Conservation (phyloP, 2,888 invertebrate genomes). For the Perizoma flavofasciatum region DNA sequence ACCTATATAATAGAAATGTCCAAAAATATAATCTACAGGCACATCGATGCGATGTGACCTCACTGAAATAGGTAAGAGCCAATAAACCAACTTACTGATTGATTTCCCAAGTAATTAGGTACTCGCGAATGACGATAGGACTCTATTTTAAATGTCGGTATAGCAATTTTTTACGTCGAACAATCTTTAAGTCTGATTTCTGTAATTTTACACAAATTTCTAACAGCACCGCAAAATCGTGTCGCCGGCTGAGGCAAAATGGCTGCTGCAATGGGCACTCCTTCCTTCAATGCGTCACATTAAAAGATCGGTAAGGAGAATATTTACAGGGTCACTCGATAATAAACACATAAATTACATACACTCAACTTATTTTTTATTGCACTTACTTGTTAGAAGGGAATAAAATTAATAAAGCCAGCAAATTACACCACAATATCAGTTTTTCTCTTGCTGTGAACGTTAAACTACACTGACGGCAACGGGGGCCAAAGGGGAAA, state of each 20-base stretch:
- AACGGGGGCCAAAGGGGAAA: conserved; percentile 82
- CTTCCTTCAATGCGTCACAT: conserved; percentile 86
- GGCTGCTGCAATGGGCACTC: conserved; percentile 85
- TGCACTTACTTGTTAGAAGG: conserved; percentile 84
- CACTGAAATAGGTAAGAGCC: conserved; percentile 53
- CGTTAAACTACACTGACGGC: conserved; percentile 83
- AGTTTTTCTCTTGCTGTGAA: conserved; percentile 83
- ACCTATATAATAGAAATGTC: conserved; percentile 33
- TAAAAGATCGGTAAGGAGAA: conserved; percentile 65
- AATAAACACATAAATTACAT: conserved; percentile 56
- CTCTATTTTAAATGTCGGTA: conserved; percentile 28
- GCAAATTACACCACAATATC: conserved; percentile 82
- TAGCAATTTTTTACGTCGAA: conserved; percentile 32
- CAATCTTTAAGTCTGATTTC: conserved; percentile 34
- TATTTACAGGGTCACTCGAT: conserved; percentile 56
- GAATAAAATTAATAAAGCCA: conserved; percentile 81
- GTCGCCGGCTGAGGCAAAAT: conserved; percentile 83
- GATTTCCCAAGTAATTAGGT: conserved; percentile 22
- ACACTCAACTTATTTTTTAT: conserved; percentile 64
- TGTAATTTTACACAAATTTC: conserved; percentile 47
- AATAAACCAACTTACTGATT: conserved; percentile 61
- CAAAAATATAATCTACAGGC: conserved; percentile 60
- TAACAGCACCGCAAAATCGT: conserved; percentile 80
- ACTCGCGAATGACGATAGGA: conserved; percentile 27
- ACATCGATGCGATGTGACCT: conserved; percentile 48